Base-by-base conservation (phyloP, 2,888 invertebrate species). In the Phyto melanocephala region DNA sequence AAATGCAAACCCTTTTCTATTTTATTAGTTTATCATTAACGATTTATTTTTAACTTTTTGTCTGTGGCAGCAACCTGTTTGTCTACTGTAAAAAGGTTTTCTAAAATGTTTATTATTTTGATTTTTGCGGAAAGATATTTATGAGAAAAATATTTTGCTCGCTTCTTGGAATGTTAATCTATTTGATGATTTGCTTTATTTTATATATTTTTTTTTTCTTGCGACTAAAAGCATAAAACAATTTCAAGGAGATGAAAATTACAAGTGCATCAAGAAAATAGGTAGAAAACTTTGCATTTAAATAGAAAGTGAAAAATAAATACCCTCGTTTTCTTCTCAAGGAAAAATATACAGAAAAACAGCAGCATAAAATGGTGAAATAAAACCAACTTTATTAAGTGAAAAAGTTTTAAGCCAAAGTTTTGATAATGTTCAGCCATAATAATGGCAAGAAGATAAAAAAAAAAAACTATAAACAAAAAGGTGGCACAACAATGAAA, bases 321-420 rank as follows among this genome's bases (percentile, higher is more conserved):
- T n/a, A 20, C 17, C 15, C 3, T 1, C 42, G 17, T 2, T 17
- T 7, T 52, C n/a, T 22, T 15, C 1, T 2, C 13, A 4, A 24
- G 37, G 1, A 35, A 35, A 47, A 52, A 1, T 24, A 54, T 0
- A 33, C 2, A 24, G 2, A 35, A 42, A 58, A 37, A 24, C 10
- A 45, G 24, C 24, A 15, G 24, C 50, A 33, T 33, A 22, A 28
- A 68, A 28, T 33, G 22, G 67, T 33, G 50, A 50, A 67, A 67
- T 42, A 60, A 63, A 77, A 62, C 54, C 58, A 81, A 81, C 68
- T 81, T 78, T 47, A 17, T 74, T 78, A 81, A 81, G 81, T 78
- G 81, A 70, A 78, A 74, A 81, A 81, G 77, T 81, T 81, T 77
- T 24, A 56, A 62, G 54, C 45, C 54, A 67, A 72, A 81, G 77